Percentiles rank a stretch among this genome's conserved stretches.
Evolutionary conservation across 2,888 invertebrate species (phyloP).

Genomic region (Drosophila pegasa): DNA sequence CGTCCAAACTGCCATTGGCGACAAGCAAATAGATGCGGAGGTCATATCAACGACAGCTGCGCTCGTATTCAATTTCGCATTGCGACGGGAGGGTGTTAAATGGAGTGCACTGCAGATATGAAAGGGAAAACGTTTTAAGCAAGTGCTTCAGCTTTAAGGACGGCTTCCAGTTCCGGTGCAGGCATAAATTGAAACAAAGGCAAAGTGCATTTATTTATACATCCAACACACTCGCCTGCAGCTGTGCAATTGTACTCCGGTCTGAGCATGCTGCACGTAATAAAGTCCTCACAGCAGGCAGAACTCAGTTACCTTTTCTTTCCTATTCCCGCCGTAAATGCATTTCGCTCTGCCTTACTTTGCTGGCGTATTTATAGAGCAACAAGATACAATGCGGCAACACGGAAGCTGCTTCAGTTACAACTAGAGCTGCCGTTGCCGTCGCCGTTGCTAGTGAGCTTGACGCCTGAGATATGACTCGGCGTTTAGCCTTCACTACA

Average conservation of each 20-base stretch:
- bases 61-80: background rate
- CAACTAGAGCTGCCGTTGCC: conserved; percentile 10
- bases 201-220: conserved; percentile 8
- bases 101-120: background rate
- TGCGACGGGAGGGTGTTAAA: background rate
- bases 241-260: background rate
- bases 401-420: conserved; percentile 10
- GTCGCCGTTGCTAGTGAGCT: background rate
- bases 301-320: conserved; percentile 5
- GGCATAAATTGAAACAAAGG: background rate
- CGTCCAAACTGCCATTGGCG: conserved; percentile 16
- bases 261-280: background rate
- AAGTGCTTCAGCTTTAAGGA: background rate
- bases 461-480: conserved; percentile 44
- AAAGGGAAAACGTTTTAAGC: background rate
- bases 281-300: conserved; percentile 14
- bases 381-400: conserved; percentile 14
- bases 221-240: background rate
- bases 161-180: background rate
- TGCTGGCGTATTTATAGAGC: conserved; percentile 11
- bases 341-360: background rate
- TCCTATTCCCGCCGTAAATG: background rate
- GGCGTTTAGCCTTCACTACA: conserved; percentile 43
- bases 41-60: background rate
- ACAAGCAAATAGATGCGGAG: conserved; percentile 36